Evolutionary conservation across 2,888 invertebrate species (phyloP), one percentile per base, ranked within the genome.

Genomic region (Metallyticus violacea): DNA sequence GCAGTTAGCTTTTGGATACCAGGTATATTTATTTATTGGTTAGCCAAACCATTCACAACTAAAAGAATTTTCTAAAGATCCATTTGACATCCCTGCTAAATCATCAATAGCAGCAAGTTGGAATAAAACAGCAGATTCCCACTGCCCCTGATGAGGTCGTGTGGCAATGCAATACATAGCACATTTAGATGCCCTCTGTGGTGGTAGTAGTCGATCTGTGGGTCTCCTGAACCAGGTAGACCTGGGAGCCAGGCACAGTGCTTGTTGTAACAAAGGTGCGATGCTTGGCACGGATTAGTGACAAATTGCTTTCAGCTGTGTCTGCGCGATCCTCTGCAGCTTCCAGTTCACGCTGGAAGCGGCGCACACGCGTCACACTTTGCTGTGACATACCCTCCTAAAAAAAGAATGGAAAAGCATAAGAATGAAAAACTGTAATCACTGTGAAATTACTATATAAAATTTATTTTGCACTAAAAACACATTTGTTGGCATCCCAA

Each of bases 261-360:
- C 96, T 97, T 92, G 97, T 97, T 94, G 98, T 98, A 91, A 98
- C 98, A 93, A 98, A 98, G 92, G 98, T 97, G 94, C 99, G 98
- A 94, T 99, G 99, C 94, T 99, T 99, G 93, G 99, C 98, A 91
- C 99, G 96, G 94, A 99, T 98, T 92, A 99, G 94, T 90, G 96
- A 96, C 92, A 99, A 94, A 93, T 97, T 98, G 94, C 97, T 97
- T 93, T 99, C 98, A 90, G 98, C 98, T 90, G 95, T 95, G 91
- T 99, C 98, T 90, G 98, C 98, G 90, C 99, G 97, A 93, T 98
- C 98, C 92, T 99, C 99, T 89, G 99, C 99, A 85, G 99, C 98
- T 92, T 99, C 99, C 92, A 99, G 93, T 93, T 99, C 99, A 91
- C 99, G 96, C 93, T 99, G 99, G 98, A 99, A 99, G 93, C 98